Base-by-base conservation (phyloP, 2,888 invertebrate genomes). In the Drosophila formosana region DNA sequence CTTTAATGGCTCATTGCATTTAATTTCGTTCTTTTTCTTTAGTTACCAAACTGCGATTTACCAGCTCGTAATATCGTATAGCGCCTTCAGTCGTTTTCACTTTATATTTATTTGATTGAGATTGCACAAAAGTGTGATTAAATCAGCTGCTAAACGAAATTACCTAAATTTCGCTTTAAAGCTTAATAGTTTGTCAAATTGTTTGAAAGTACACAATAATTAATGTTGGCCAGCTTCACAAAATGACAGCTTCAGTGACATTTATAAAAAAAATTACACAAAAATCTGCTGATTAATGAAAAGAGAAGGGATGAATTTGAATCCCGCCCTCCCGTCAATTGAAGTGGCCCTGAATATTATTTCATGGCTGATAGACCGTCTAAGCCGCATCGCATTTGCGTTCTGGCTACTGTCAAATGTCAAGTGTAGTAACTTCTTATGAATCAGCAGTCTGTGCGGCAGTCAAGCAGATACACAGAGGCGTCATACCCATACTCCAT, bases 1-100 rank as follows among this genome's bases (percentile, higher is more conserved):
- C 70, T 83, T 84, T 83, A 88, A 83, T 83, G 83, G 80, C 75
- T 78, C 87, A 76, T 71, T 87, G 87, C 79, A 78, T 86, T 88
- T 80, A 68, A 87, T 88, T 84, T 87, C 58, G 72, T 85, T 77
- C 25, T 0, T 4, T 34, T 13, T 25, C 46, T 72, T 70, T 72
- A 67, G 66, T 86, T 80, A 47, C 46, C 43, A 56, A 53, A 57
- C 56, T 55, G 43, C 23, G 66, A 71, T 72, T 82, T 68, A 50
- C 25, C 80, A 77, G 80, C 50, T 76, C 66, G 58, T 78, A 58
- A 82, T 64, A 49, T 49, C 4, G 5, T 50, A 13, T 7, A 30
- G 41, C 23, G 23, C 9, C 11, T 13, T 37, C 4, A 11, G 34
- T 37, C 34, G 34, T n/a, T 37, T 11, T 4, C 37, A 37, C 37